Evolutionary conservation across 2,113 vertebrate species (phyloP), one percentile per base, ranked within the genome.

Genomic region (Eclectus roratus): DNA sequence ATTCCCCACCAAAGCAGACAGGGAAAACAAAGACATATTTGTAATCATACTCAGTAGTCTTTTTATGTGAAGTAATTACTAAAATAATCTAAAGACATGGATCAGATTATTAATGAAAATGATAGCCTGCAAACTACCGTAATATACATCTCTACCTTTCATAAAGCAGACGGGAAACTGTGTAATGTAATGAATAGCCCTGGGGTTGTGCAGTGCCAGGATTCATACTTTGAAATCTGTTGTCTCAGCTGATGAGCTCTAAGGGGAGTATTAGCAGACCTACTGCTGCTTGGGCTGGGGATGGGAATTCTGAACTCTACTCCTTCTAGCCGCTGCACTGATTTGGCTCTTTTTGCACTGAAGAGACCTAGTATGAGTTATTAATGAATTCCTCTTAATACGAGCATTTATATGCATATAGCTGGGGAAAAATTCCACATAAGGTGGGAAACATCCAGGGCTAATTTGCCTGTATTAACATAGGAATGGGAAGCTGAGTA

Each of bases 41-140:
- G 86, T 86, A 93, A 94, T 96, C 93, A 80, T 64, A 41, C 82
- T 96, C 92, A 46, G 84, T 72, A 77, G 93, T 39, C 78, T 89
- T 96, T 95, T 92, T 85, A 94, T 89, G 96, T 56, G 92, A 50
- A 63, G 69, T 91, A 94, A 96, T 96, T 94, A 71, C 83, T 60
- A 88, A 97, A 95, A 96, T 97, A 94, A 97, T 95, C 68, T 13
- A 39, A 81, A 94, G 85, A 35, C 83, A 23, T 76, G 95, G 93
- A 69, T 82, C 80, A 56, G 93, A 61, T 94, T 94, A 88, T 91
- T 90, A 95, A 95, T 85, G 82, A 50, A 91, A 81, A 76, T 4
- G 0, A 66, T 21, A 49, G 70, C 71, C 83, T 43, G 82, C 64
- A n/a, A 86, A 82, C 60, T 64, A 28, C 64, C 29, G 86, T 49